Percentiles rank a stretch among this genome's conserved stretches.
These are phyloP conservation scores for Ormyrus nitidulus DNA, from an alignment of 2,888 invertebrate genomes.

Conservation along the genomic window DNA sequence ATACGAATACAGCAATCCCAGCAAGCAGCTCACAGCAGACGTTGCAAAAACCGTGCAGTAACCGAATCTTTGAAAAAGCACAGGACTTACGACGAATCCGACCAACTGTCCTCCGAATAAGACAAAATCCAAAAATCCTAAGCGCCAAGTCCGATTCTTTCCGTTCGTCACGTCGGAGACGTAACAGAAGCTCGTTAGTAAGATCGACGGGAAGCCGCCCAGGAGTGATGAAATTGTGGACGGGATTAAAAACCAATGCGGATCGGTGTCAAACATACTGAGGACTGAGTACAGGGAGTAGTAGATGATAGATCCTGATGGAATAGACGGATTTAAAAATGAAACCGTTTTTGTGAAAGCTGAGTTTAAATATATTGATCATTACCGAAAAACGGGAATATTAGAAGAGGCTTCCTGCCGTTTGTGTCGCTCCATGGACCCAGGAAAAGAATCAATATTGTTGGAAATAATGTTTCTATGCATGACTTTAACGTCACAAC, in stretches of 20 bases:
- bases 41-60: constrained; percentile 41
- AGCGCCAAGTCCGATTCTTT: constrained; percentile 44
- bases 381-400: constrained; percentile 47
- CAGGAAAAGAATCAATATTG: constrained; percentile 41
- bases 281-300: constrained; percentile 18
- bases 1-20: constrained; percentile 37
- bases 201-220: constrained; percentile 54
- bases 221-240: constrained; percentile 41
- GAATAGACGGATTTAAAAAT: not conserved
- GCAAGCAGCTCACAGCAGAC: constrained; percentile 28
- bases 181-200: constrained; percentile 50
- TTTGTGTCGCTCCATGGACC: constrained; percentile 56
- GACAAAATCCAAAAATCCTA: constrained; percentile 46
- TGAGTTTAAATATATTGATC: not conserved
- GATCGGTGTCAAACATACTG: constrained; percentile 27
- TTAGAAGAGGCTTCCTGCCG: constrained; percentile 50
- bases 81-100: constrained; percentile 45
- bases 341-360: no score
- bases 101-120: constrained; percentile 49
- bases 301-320: constrained; percentile 28
- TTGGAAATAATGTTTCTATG: constrained; percentile 52
- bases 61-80: constrained; percentile 30
- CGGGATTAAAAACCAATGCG: constrained; percentile 38
- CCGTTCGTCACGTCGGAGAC: constrained; percentile 41
- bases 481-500: constrained; percentile 38